Conservation (phyloP, 2,113 vertebrate genomes). For the Nymphicus hollandicus region DNA sequence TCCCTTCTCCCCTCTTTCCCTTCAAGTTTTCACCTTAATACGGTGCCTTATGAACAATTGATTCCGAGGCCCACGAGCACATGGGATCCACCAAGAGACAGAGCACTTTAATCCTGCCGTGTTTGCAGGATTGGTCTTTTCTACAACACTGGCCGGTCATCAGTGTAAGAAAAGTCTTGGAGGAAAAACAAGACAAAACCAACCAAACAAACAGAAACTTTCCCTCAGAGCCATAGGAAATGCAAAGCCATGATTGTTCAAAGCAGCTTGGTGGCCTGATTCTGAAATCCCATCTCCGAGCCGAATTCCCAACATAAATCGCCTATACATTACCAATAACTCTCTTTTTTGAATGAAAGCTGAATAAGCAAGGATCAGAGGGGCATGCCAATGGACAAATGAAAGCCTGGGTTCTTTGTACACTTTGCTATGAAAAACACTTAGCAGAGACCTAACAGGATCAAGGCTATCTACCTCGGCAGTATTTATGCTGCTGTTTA, state of each 20-base stretch:
- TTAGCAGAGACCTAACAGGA: not conserved
- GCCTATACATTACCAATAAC: not conserved
- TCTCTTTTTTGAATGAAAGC: not conserved
- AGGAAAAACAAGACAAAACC: not conserved
- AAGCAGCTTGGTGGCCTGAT: not conserved
- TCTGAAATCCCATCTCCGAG: not conserved
- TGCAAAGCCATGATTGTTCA: not conserved
- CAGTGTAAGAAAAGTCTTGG: not conserved
- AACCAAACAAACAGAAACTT: not conserved
- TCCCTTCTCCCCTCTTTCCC: not conserved
- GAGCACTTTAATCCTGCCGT: not conserved
- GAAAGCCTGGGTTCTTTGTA: not conserved
- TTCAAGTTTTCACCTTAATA: not conserved
- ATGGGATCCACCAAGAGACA: not conserved
- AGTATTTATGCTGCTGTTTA: conserved; percentile 18
- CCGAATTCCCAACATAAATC: not conserved
- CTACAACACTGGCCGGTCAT: not conserved
- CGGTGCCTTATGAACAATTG: not conserved
- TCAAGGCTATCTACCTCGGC: not conserved
- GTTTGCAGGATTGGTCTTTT: not conserved
- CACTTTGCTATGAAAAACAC: not conserved
- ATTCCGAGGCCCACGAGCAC: not conserved
- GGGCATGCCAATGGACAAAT: not conserved
- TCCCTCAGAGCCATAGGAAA: not conserved
- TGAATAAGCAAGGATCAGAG: not conserved